These are phyloP conservation scores for Nymphalis c-album DNA, from an alignment of 2,888 invertebrate genomes.

Conservation along the genomic window DNA sequence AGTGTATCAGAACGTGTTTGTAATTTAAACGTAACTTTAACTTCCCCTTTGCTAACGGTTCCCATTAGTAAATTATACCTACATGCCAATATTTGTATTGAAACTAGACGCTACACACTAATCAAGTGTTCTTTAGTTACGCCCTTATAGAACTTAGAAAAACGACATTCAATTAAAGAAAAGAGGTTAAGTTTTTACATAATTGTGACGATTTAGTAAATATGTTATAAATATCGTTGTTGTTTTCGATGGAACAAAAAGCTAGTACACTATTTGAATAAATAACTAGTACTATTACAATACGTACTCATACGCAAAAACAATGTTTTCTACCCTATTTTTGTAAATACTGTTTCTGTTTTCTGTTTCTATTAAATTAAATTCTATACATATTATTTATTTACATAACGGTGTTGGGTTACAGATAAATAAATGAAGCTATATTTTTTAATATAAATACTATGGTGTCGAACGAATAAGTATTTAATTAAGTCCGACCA, in stretches of 20 bases:
- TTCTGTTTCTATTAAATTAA: too few relatives aligned
- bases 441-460: too few relatives aligned
- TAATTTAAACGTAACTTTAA: neutral
- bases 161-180: neutral
- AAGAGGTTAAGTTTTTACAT: neutral
- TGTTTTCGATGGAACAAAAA: too few relatives aligned
- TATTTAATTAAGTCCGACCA: constrained; percentile 4
- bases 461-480: neutral
- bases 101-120: neutral
- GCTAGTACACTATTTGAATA: too few relatives aligned
- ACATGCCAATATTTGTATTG: constrained; percentile 13
- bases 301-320: too few relatives aligned
- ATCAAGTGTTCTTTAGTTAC: neutral
- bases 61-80: constrained; percentile 23
- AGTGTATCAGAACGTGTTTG: neutral
- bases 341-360: too few relatives aligned
- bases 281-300: too few relatives aligned
- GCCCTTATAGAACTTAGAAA: neutral
- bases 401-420: too few relatives aligned
- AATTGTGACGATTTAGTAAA: neutral
- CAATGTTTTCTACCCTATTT: too few relatives aligned
- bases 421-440: too few relatives aligned
- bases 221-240: too few relatives aligned
- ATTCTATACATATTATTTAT: too few relatives aligned
- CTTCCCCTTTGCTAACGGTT: constrained; percentile 6